Evolutionary conservation across 2,888 invertebrate genomes (phyloP).

Genomic region (Hylaea fasciaria): DNA sequence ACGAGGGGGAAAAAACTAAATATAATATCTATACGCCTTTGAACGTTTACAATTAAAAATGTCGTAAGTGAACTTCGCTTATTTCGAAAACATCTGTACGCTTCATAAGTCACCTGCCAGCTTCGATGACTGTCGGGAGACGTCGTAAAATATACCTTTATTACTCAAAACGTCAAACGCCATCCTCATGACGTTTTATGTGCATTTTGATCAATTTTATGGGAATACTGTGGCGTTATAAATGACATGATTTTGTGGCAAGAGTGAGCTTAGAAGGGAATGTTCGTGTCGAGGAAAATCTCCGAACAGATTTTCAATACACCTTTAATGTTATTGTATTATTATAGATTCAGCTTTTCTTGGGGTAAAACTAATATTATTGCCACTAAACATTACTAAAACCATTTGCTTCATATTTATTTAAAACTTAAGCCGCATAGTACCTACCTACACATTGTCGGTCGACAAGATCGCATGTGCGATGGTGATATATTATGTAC

Average conservation of each 20-base stretch:
- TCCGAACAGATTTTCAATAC: neutral
- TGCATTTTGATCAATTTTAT: slow-evolving; percentile 33
- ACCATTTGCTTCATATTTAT: too few species aligned
- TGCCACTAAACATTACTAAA: too few species aligned
- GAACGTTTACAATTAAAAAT: too few species aligned
- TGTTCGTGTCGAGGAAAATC: neutral
- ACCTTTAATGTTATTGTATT: neutral
- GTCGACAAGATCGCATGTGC: too few species aligned
- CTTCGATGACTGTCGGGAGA: neutral
- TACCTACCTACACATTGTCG: too few species aligned
- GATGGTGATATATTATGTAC: too few species aligned
- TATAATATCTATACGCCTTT: too few species aligned
- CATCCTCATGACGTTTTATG: slow-evolving; percentile 26
- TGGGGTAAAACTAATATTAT: too few species aligned
- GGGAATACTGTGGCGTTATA: slow-evolving; percentile 18
- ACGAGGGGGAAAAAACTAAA: too few species aligned
- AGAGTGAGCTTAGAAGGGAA: neutral
- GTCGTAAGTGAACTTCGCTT: neutral
- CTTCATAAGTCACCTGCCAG: slow-evolving; percentile 11
- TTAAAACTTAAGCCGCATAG: too few species aligned
- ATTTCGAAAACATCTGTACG: neutral
- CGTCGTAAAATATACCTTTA: slow-evolving; percentile 45
- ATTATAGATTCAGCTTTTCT: too few species aligned
- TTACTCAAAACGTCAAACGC: slow-evolving; percentile 38
- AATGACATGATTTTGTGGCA: slow-evolving; percentile 1